These are phyloP conservation scores for Babylonia areolata DNA, from an alignment of 1,140 invertebrate genomes.

Conservation along the genomic window DNA sequence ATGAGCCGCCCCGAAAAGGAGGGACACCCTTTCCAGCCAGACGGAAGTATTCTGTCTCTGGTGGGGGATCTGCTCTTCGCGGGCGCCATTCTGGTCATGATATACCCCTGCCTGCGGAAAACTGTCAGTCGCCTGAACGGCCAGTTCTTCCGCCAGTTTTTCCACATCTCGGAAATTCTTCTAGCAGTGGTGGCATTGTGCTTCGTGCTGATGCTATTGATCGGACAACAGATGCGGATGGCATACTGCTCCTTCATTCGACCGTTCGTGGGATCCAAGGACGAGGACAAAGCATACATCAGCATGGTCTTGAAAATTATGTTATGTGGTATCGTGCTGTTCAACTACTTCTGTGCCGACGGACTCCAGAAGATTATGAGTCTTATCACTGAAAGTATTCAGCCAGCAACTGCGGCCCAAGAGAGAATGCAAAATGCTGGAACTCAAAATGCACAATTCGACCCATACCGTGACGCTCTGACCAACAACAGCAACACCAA, in stretches of 20 bases:
- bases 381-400: no score
- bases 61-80: neutral
- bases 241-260: neutral
- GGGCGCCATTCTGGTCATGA: neutral
- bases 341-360: conserved; percentile 12
- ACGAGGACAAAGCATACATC: neutral
- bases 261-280: neutral
- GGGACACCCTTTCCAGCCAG: neutral
- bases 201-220: neutral
- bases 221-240: conserved; percentile 17
- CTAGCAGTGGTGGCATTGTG: neutral
- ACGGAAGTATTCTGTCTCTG: neutral
- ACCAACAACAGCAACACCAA: conserved; percentile 16
- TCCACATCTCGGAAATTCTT: neutral
- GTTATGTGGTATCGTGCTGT: neutral
- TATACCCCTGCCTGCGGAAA: neutral
- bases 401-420: no score
- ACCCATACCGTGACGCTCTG: neutral
- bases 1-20: neutral
- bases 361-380: neutral
- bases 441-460: neutral
- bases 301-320: neutral
- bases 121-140: neutral
- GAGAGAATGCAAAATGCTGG: no score
- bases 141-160: neutral